Evolutionary conservation across 2,888 invertebrate species (phyloP).

Genomic region (Asteroscopus sphinx): DNA sequence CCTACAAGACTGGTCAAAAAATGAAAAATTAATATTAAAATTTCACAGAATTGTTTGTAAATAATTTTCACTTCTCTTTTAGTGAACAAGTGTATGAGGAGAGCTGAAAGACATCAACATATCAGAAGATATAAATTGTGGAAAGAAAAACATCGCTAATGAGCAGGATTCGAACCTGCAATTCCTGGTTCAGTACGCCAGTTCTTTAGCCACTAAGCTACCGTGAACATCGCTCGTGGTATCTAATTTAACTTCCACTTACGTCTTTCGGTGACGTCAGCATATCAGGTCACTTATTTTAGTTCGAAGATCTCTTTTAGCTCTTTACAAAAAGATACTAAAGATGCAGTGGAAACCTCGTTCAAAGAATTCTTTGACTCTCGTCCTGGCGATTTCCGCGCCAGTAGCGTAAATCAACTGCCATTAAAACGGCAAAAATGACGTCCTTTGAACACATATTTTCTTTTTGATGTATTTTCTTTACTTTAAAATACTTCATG

Average conservation of each 20-base stretch:
- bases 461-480: constrained; percentile 19
- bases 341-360: constrained; percentile 53
- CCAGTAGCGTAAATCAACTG: constrained; percentile 55
- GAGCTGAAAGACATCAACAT: constrained; percentile 51
- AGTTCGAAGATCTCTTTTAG: constrained; percentile 48
- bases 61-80: constrained; percentile 27
- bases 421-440: constrained; percentile 58
- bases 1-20: too few relatives aligned
- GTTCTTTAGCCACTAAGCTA: too few relatives aligned
- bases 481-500: constrained; percentile 25
- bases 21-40: too few relatives aligned
- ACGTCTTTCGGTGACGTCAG: too few relatives aligned
- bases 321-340: constrained; percentile 46
- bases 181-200: too few relatives aligned
- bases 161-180: too few relatives aligned
- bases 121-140: too few relatives aligned
- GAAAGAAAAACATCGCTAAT: too few relatives aligned
- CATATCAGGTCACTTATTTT: constrained; percentile 52
- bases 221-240: too few relatives aligned
- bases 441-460: constrained; percentile 53
- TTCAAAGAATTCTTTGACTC: constrained; percentile 62
- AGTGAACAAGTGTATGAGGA: constrained; percentile 21
- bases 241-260: too few relatives aligned
- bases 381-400: constrained; percentile 53
- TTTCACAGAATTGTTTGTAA: constrained; percentile 7